phyloP scores from a whole-genome alignment of 1,140 invertebrate genomes.

The Phymorhynchus buccinoides region DNA sequence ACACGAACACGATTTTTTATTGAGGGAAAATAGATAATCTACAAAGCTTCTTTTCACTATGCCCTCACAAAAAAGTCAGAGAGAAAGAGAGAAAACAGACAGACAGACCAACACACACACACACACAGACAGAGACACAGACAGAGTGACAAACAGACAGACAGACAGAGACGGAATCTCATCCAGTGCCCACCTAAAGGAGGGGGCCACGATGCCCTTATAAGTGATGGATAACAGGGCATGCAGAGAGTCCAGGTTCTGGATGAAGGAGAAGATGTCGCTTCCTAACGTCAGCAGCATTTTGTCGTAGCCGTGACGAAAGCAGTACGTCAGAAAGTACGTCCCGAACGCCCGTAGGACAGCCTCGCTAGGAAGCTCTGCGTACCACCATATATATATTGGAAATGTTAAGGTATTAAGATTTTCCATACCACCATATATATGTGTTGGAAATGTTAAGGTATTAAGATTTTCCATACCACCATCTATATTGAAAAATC shows the following conservation, averaged over 20 bases:
- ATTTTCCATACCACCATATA: too few species aligned
- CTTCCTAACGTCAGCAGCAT: conserved; percentile 54
- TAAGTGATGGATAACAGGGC: conserved; percentile 51
- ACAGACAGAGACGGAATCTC: too few species aligned
- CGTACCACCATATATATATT: too few species aligned
- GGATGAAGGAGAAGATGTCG: conserved; percentile 53
- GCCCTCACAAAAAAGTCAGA: background rate
- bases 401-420: too few species aligned
- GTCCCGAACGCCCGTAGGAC: conserved; percentile 66
- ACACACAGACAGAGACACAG: conserved; percentile 31
- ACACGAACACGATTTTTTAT: too few species aligned
- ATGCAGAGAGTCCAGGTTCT: conserved; percentile 58
- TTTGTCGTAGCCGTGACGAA: conserved; percentile 52
- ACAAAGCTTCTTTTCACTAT: too few species aligned
- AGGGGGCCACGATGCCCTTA: conserved; percentile 47
- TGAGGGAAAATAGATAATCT: too few species aligned
- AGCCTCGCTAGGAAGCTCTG: too few species aligned
- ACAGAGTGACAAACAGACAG: conserved; percentile 21
- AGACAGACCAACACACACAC: background rate
- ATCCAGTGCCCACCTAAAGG: too few species aligned
- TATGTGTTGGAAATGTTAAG: too few species aligned
- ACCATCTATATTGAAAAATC: too few species aligned
- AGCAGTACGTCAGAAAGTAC: conserved; percentile 58
- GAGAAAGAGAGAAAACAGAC: background rate
- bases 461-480: too few species aligned